These are phyloP conservation scores for Aleiodes sp. DNA, from an alignment of 1,140 invertebrate genomes.

Conservation along the genomic window DNA sequence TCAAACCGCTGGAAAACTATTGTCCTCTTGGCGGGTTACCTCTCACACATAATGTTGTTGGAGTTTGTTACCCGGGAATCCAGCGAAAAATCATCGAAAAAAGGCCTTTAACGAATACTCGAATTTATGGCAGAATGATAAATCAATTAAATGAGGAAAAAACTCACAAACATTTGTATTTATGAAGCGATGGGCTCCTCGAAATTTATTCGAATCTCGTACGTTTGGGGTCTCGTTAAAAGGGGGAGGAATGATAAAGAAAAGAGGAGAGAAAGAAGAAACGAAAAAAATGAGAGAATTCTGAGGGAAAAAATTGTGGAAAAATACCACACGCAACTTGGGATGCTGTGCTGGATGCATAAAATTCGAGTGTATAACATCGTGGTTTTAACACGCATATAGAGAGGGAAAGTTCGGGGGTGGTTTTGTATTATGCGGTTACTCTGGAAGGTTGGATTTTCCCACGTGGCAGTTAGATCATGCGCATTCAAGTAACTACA, in stretches of 20 bases:
- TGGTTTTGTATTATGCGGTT: not conserved
- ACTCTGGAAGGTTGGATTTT: conserved; percentile 54
- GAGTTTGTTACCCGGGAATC: too few relatives aligned
- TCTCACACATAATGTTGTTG: conserved; percentile 40
- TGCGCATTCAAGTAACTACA: conserved; percentile 44
- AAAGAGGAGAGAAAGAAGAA: conserved; percentile 18
- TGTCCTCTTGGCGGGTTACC: conserved; percentile 46
- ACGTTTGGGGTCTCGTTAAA: conserved; percentile 28
- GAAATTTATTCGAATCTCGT: conserved; percentile 32
- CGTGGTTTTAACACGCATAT: conserved; percentile 1
- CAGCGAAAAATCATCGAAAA: not conserved
- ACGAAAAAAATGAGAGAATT: conserved; percentile 12
- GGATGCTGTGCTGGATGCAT: not conserved
- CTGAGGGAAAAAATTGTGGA: not conserved
- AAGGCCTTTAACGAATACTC: not conserved
- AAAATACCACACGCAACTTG: not conserved
- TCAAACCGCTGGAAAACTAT: conserved; percentile 49
- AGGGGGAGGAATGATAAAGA: conserved; percentile 10
- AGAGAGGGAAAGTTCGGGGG: not conserved
- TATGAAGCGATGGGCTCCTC: not conserved
- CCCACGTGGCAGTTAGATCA: conserved; percentile 59
- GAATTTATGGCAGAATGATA: not conserved
- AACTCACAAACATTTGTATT: not conserved
- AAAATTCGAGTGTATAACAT: conserved; percentile 5
- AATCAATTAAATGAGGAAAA: not conserved